Evolutionary conservation across 2,113 vertebrate genomes (phyloP).

Genomic region (Nibea albiflora): DNA sequence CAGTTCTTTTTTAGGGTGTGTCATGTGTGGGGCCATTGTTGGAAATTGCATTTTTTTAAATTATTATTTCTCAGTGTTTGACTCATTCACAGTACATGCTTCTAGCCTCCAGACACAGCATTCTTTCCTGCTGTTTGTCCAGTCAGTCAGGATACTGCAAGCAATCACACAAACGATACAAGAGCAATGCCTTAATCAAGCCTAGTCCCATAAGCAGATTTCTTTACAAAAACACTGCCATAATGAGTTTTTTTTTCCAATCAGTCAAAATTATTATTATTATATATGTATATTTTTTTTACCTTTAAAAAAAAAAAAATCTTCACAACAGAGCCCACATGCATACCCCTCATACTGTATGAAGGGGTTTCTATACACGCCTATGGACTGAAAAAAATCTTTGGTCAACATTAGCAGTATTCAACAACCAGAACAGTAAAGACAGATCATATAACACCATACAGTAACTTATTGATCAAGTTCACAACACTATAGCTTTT

Average conservation of each 20-base stretch:
- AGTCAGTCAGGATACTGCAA: conserved; percentile 51
- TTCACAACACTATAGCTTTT: conserved; percentile 75
- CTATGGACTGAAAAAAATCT: conserved; percentile 75
- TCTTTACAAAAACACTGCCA: conserved; percentile 52
- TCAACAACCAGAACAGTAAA: conserved; percentile 64
- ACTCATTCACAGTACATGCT: conserved; percentile 78
- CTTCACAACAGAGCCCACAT: conserved; percentile 57
- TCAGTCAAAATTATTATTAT: conserved; percentile 29
- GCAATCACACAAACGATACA: conserved; percentile 41
- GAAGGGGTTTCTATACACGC: conserved; percentile 53
- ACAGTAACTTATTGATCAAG: conserved; percentile 80
- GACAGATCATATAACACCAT: conserved; percentile 70
- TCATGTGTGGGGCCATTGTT: conserved; percentile 37
- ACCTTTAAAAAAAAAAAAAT: no score
- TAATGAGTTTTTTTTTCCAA: conserved; percentile 32
- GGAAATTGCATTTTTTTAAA: conserved; percentile 38
- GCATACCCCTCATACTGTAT: conserved; percentile 57
- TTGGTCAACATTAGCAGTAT: conserved; percentile 82
- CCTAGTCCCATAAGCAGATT: conserved; percentile 39
- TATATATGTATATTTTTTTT: not conserved
- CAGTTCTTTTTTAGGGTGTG: conserved; percentile 41
- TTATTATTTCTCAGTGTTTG: conserved; percentile 76
- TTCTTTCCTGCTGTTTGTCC: conserved; percentile 16
- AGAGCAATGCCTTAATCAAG: conserved; percentile 39
- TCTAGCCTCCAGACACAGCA: conserved; percentile 43